Conservation (phyloP, 1,140 invertebrate species). For the Latrodectus geometricus region DNA sequence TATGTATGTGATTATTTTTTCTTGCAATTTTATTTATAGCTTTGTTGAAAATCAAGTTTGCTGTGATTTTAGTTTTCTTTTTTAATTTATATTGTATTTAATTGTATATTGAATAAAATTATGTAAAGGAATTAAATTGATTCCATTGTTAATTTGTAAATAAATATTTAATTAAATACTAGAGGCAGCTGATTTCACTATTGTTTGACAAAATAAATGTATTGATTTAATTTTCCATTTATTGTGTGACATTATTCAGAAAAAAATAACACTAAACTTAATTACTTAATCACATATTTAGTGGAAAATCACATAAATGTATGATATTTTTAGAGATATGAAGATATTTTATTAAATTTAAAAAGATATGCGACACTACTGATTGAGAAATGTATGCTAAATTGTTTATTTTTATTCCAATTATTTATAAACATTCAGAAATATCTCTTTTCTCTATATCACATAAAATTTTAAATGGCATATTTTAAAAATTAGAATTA, state of each 20-base stretch:
- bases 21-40: background rate
- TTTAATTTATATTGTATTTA: conserved; percentile 59
- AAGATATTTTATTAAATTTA: too few relatives aligned
- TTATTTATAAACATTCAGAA: too few relatives aligned
- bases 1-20: conserved; percentile 22
- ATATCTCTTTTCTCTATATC: too few relatives aligned
- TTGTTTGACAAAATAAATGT: conserved; percentile 45
- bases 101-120: conserved; percentile 50
- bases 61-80: conserved; percentile 47
- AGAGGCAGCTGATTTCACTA: conserved; percentile 44
- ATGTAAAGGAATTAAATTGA: background rate
- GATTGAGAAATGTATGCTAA: too few relatives aligned
- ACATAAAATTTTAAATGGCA: too few relatives aligned
- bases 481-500: too few relatives aligned
- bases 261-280: too few relatives aligned
- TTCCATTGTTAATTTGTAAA: background rate
- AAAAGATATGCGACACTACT: too few relatives aligned
- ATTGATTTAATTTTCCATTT: conserved; percentile 9
- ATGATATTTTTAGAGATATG: too few relatives aligned
- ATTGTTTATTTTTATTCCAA: too few relatives aligned
- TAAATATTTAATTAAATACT: conserved; percentile 34
- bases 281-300: too few relatives aligned
- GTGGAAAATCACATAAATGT: too few relatives aligned
- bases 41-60: conserved; percentile 17
- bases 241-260: background rate